Percentiles rank a stretch among this genome's conserved stretches.
Conservation (phyloP, 2,888 invertebrate genomes). For the Pantelozetes paolii region DNA sequence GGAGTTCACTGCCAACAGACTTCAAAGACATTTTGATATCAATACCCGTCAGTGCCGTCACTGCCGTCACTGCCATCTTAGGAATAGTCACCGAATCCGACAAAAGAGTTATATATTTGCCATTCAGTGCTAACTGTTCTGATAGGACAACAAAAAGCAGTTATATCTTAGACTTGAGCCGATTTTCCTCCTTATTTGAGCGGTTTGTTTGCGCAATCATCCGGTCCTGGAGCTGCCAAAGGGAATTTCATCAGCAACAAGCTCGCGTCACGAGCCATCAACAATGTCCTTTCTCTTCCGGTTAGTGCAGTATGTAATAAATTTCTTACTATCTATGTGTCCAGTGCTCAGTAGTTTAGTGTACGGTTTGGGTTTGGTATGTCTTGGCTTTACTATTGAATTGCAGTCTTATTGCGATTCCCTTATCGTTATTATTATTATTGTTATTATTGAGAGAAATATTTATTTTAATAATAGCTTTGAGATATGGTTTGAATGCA, state of each 20-base stretch:
- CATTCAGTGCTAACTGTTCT: neutral
- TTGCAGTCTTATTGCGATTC: neutral
- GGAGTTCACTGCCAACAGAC: conserved; percentile 32
- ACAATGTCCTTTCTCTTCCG: conserved; percentile 49
- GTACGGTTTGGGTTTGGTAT: neutral
- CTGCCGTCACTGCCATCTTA: neutral
- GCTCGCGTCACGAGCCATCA: conserved; percentile 44
- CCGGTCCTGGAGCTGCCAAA: conserved; percentile 42
- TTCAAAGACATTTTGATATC: neutral
- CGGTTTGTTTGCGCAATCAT: conserved; percentile 1
- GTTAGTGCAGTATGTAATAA: conserved; percentile 44
- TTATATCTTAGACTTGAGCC: conserved; percentile 3
- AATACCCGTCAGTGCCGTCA: neutral
- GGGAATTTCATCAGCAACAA: conserved; percentile 43
- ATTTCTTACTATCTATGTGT: neutral
- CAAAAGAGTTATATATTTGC: neutral
- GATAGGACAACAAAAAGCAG: neutral
- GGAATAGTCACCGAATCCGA: no score
- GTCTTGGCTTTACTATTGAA: neutral
- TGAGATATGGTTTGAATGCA: conserved; percentile 28
- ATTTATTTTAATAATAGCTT: conserved; percentile 34
- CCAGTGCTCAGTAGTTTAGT: neutral
- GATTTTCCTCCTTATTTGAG: conserved; percentile 29
- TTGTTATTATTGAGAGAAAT: conserved; percentile 7
- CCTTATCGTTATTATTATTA: neutral